Percentiles rank a stretch among this genome's conserved stretches.
These are phyloP conservation scores for Nephrotoma appendiculata DNA, from an alignment of 2,888 invertebrate species.

Conservation along the genomic window DNA sequence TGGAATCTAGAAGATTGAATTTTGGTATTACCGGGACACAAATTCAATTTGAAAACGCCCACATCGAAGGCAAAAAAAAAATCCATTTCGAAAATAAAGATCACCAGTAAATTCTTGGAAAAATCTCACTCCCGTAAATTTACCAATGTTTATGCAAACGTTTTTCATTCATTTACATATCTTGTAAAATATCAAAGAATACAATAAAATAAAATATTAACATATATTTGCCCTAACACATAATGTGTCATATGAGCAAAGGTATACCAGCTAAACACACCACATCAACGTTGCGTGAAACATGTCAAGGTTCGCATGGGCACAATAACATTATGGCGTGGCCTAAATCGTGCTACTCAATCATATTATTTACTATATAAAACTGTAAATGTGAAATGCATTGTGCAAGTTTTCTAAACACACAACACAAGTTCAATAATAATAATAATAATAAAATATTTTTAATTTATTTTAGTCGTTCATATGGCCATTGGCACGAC, in stretches of 20 bases:
- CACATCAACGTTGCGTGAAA: not conserved
- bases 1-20: too few relatives aligned
- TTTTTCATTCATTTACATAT: not conserved
- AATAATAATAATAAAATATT: not conserved
- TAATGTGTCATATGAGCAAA: not conserved
- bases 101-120: too few relatives aligned
- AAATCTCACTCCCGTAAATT: too few relatives aligned
- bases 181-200: not conserved
- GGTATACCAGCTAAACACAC: not conserved
- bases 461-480: conserved; percentile 18
- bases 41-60: too few relatives aligned
- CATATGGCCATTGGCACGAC: conserved; percentile 53
- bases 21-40: too few relatives aligned
- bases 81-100: too few relatives aligned
- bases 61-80: too few relatives aligned
- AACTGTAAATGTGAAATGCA: not conserved
- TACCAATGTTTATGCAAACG: not conserved
- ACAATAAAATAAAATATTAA: not conserved
- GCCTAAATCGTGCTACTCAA: not conserved
- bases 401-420: not conserved
- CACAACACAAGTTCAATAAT: not conserved
- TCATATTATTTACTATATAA: not conserved
- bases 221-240: not conserved
- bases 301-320: not conserved
- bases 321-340: not conserved